These are phyloP conservation scores for Chitala chitala DNA, from an alignment of 2,113 vertebrate genomes.

Conservation along the genomic window DNA sequence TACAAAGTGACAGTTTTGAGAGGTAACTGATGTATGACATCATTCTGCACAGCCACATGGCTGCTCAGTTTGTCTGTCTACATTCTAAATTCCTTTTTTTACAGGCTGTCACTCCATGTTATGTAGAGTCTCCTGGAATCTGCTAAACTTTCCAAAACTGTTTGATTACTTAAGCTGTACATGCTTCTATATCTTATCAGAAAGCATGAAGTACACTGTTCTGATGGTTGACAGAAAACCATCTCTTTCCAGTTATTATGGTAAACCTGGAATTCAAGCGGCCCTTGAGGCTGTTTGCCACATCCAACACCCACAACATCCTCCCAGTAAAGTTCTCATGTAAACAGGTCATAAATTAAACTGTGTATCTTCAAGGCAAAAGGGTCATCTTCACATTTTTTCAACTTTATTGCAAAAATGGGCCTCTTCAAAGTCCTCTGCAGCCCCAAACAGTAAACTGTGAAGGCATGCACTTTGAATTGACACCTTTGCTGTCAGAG, in stretches of 20 bases:
- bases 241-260: not conserved
- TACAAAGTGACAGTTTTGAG: not conserved
- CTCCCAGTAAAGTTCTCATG: not conserved
- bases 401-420: conserved; percentile 23
- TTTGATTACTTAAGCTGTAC: conserved; percentile 28
- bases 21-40: not conserved
- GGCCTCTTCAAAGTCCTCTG: conserved; percentile 25
- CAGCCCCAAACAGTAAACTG: conserved; percentile 29
- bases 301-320: not conserved
- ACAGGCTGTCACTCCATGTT: conserved; percentile 33
- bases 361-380: conserved; percentile 10
- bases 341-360: not conserved
- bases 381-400: conserved; percentile 22
- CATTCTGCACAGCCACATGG: not conserved
- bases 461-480: conserved; percentile 36
- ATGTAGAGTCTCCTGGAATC: conserved; percentile 37
- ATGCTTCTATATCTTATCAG: not conserved
- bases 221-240: not conserved
- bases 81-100: conserved; percentile 28
- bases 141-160: conserved; percentile 29
- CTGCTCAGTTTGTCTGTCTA: conserved; percentile 20
- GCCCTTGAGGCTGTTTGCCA: not conserved
- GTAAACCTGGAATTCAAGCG: not conserved
- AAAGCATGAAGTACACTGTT: not conserved
- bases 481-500: conserved; percentile 38